Conservation (phyloP, 2,113 vertebrate genomes). For the Tetrao urogallus region DNA sequence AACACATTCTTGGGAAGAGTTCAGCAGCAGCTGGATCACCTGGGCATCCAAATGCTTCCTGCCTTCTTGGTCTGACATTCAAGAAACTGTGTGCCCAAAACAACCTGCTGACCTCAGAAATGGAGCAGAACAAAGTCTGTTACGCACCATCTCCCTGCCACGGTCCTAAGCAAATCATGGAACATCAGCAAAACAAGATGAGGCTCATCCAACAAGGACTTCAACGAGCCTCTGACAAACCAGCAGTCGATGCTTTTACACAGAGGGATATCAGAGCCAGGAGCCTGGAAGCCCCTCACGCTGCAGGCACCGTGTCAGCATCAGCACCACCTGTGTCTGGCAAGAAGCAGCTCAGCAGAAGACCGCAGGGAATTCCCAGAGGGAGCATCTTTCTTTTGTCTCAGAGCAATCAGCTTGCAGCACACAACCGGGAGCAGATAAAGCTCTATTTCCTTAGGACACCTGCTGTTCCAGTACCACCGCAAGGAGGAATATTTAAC, state of each 20-base stretch:
- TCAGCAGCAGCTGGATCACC: not conserved
- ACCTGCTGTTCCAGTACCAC: slow-evolving; percentile 7
- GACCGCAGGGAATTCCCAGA: not conserved
- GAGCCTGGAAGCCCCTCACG: not conserved
- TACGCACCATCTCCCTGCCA: fast-evolving
- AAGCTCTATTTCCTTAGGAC: not conserved
- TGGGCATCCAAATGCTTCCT: not conserved
- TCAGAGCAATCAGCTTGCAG: not conserved
- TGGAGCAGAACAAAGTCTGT: not conserved
- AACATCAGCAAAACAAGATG: not conserved
- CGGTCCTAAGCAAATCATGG: not conserved
- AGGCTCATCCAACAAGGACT: no score
- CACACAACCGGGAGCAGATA: not conserved
- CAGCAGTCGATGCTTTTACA: not conserved
- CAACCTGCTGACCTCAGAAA: not conserved
- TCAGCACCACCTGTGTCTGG: fast-evolving
- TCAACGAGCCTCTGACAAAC: not conserved
- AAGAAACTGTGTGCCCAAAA: not conserved
- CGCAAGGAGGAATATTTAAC: slow-evolving; percentile 25
- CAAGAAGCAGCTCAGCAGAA: not conserved
- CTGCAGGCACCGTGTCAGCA: not conserved
- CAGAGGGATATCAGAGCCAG: not conserved
- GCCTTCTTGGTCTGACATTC: not conserved
- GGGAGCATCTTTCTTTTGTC: not conserved
- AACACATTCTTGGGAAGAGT: not conserved